Evolutionary conservation across 2,888 invertebrate species (phyloP), one percentile per base, ranked within the genome.

Genomic region (Lasioglossum vierecki): DNA sequence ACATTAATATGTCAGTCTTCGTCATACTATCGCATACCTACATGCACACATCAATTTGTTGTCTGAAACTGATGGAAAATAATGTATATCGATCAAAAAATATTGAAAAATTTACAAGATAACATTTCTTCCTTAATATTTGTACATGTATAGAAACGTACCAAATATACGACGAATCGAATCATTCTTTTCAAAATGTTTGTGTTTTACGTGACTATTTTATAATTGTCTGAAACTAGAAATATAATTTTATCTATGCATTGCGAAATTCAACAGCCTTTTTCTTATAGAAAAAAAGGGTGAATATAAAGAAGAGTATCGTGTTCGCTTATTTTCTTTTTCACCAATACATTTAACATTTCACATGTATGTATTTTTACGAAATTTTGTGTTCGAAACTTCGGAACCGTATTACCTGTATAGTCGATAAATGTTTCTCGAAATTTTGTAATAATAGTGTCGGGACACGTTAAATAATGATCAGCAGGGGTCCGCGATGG

Each of bases 151-250:
- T 53, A 53, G 6, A 49, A 78, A 35, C 63, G 44, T 63, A 15
- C n/a, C 53, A 30, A 75, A 80, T 74, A 76, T 60, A 72, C 22
- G 72, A 76, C 44, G 60, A 68, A 80, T 63, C 26, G 3, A 71
- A 63, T 57, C 39, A 72, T 76, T 73, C 39, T 76, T 76, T 66
- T 60, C 26, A 11, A 70, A 74, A 60, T 46, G 0, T 66, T 66
- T 44, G 9, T 18, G 74, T 9, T 73, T 70, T 18, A 13, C 22
- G 13, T 44, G 44, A 44, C 15, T 39, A 30, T 76, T 35, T 46
- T 46, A 41, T 76, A 76, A 76, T 18, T 75, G 41, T 41, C 41
- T 63, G 60, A 60, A 39, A 41, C 35, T 75, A 75, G 41, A 60
- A 76, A 76, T 30, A 76, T 63, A 63, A 30, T 35, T 76, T 26